Evolutionary conservation across 2,888 invertebrate genomes (phyloP).

Genomic region (Panopea generosa): DNA sequence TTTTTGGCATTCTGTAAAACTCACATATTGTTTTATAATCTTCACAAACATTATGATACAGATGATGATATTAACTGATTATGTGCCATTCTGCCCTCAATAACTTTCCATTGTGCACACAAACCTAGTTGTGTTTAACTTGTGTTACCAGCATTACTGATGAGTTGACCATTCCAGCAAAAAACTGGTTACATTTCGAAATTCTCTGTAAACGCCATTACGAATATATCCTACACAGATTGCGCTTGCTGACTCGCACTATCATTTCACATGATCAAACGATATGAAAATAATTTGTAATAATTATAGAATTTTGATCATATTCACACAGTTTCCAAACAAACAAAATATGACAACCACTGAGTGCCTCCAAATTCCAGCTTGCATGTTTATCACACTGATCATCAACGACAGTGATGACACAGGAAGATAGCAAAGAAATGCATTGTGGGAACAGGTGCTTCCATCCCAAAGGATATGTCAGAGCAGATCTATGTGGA

Average conservation of each 20-base stretch:
- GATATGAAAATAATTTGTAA: slow-evolving; percentile 5
- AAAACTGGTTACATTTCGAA: background rate
- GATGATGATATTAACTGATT: slow-evolving; percentile 1
- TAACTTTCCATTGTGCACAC: slow-evolving; percentile 1
- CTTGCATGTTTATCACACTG: too few species aligned
- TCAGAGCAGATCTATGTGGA: too few species aligned
- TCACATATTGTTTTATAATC: slow-evolving; percentile 8
- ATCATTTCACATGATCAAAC: slow-evolving; percentile 16
- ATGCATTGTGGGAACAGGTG: too few species aligned
- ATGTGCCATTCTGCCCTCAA: slow-evolving; percentile 6
- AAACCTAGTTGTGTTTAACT: background rate
- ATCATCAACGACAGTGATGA: too few species aligned
- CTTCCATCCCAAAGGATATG: too few species aligned
- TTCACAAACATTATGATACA: background rate
- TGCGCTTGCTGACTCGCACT: slow-evolving; percentile 19
- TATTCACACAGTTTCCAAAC: slow-evolving; percentile 11
- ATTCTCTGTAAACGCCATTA: slow-evolving; percentile 19
- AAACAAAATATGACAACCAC: too few species aligned
- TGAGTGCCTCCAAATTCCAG: too few species aligned
- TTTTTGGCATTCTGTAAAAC: too few species aligned
- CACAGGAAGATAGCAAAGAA: too few species aligned
- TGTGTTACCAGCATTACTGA: background rate
- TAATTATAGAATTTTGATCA: slow-evolving; percentile 31
- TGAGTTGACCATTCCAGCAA: slow-evolving; percentile 1
- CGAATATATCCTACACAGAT: slow-evolving; percentile 19